Evolutionary conservation across 2,888 invertebrate genomes (phyloP), one percentile per base, ranked within the genome.

Genomic region (Hyalella azteca): DNA sequence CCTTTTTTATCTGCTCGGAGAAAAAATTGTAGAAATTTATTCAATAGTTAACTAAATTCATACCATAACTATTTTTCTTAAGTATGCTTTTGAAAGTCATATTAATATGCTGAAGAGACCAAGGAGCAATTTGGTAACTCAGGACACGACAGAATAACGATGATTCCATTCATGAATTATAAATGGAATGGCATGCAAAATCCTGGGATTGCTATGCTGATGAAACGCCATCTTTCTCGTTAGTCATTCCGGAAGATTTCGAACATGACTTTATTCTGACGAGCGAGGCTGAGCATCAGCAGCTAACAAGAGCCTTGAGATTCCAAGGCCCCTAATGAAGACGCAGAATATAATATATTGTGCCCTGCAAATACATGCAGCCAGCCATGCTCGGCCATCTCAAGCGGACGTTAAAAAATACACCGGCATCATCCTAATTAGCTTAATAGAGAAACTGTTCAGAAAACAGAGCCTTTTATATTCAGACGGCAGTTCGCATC

Each of bases 361-460:
- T 29, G 66, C 36, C 66, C 36, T 32, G 66, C 36, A 66, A 66
- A 66, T 66, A 66, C 66, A 66, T 36, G 66, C 39, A 36, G 15
- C 66, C 66, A 36, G 66, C 36, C 36, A 36, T 29, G 66, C 36
- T 19, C 66, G 29, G 36, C 66, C 66, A 36, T 66, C 66, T 22
- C 29, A 32, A 66, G 9, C 36, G 66, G 36, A 29, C 66, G 66
- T 19, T 66, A 66, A 66, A 66, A 66, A 66, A 36, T 32, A 66
- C 19, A 36, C 66, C 39, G 36, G 66, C 66, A 66, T 66, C 66
- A n/a, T 36, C 66, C 66, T 66, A 66, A 66, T 66, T 66, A 66
- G 66, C 66, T 66, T 66, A 66, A 66, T 66, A 66, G 66, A 66
- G 66, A 66, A 66, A 66, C 66, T 66, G 66, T 66, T 66, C 36